phyloP scores from a whole-genome alignment of 1,140 invertebrate species.

The Habropoda laboriosa region DNA sequence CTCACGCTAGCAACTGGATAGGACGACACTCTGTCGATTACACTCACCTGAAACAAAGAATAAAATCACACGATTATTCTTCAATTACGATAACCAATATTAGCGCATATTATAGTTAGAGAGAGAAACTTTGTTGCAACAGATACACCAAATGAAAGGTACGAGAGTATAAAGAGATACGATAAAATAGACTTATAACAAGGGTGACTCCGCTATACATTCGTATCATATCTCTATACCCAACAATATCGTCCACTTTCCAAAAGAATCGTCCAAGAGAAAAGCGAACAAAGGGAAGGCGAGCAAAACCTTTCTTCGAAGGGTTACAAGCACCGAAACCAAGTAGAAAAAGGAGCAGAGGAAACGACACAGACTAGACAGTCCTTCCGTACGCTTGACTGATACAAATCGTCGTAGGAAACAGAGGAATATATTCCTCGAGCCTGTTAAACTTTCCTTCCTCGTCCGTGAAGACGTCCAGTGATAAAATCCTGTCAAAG shows the following conservation, averaged over 20 bases:
- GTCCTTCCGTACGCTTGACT: background rate
- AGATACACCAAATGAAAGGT: background rate
- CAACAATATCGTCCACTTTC: background rate
- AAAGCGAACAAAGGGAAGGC: background rate
- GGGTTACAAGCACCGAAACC: slow-evolving; percentile 10
- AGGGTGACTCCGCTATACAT: background rate
- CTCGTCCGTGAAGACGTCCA: slow-evolving; percentile 14
- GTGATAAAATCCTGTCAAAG: slow-evolving; percentile 53
- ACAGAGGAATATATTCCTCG: slow-evolving; percentile 21
- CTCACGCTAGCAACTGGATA: background rate
- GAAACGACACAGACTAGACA: slow-evolving; percentile 4
- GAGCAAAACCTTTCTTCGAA: background rate
- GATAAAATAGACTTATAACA: background rate
- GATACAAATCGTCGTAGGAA: slow-evolving; percentile 20
- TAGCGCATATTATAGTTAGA: background rate
- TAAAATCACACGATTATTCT: background rate
- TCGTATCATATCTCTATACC: background rate
- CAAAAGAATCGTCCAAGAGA: slow-evolving; percentile 11
- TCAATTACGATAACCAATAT: background rate
- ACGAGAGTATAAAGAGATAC: background rate
- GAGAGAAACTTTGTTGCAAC: too few species aligned
- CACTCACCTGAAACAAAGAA: slow-evolving; percentile 28
- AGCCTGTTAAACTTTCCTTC: slow-evolving; percentile 64
- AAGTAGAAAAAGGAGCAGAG: background rate
- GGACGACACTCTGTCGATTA: background rate